A percentile compares a stretch with the other conserved stretches of the same genome.
phyloP scores from a whole-genome alignment of 2,888 invertebrate species.

The Lycia hirtaria region DNA sequence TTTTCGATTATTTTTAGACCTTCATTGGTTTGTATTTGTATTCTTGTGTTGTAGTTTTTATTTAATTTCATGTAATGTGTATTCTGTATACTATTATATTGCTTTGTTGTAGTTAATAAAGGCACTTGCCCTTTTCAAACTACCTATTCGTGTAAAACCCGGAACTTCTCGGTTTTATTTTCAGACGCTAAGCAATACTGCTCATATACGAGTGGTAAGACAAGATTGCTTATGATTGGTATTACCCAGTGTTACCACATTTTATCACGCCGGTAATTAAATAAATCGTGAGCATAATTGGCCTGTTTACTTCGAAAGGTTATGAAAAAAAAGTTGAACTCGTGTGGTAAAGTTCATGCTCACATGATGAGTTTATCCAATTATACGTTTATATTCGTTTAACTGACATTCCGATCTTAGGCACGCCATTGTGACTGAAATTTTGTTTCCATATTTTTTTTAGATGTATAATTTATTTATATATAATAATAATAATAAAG shows the following conservation, averaged over 20 bases:
- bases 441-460: neutral
- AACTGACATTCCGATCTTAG: neutral
- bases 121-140: too few species aligned
- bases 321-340: conserved; percentile 17
- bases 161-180: too few species aligned
- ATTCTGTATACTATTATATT: too few species aligned
- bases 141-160: too few species aligned
- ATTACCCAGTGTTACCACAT: conserved; percentile 25
- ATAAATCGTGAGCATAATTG: conserved; percentile 29
- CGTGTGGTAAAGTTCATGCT: conserved; percentile 20
- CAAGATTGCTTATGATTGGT: conserved; percentile 23
- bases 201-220: conserved; percentile 2
- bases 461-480: too few species aligned
- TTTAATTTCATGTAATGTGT: too few species aligned
- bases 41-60: too few species aligned
- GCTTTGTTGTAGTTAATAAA: too few species aligned
- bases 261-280: conserved; percentile 24
- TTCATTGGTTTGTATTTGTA: too few species aligned
- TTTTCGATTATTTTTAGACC: too few species aligned
- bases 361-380: conserved; percentile 4
- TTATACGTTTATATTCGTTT: conserved; percentile 4
- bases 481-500: too few species aligned
- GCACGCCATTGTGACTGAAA: neutral
- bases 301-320: conserved; percentile 24
- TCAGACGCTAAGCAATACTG: too few species aligned